A percentile compares a stretch with the other conserved stretches of the same genome.
Conservation (phyloP, 2,888 invertebrate genomes). For the Leptopilina syphax region DNA sequence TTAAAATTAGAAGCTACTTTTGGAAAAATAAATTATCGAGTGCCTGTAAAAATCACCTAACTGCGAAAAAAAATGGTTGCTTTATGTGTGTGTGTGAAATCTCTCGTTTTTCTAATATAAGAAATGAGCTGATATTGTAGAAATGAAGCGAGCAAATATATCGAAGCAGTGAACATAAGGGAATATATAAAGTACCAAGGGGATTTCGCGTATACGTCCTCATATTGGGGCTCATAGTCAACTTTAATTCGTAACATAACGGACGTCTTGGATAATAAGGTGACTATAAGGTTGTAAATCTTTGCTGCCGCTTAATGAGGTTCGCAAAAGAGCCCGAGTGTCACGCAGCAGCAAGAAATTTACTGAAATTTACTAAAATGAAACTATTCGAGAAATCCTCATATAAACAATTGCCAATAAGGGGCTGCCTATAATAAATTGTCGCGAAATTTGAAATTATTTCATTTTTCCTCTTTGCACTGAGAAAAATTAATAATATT, state of each 20-base stretch:
- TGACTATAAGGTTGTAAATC: constrained; percentile 3
- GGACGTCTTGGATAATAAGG: not conserved
- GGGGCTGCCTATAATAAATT: too few relatives aligned
- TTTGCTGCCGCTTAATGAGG: not conserved
- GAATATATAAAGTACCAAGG: constrained; percentile 3
- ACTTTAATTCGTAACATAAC: constrained; percentile 8
- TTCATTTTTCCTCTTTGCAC: too few relatives aligned
- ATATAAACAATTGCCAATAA: too few relatives aligned
- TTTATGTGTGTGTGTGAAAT: not conserved
- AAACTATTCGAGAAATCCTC: not conserved
- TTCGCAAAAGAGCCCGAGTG: constrained; percentile 8
- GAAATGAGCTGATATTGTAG: constrained; percentile 1
- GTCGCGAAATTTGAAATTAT: too few relatives aligned
- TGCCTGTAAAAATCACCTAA: too few relatives aligned
- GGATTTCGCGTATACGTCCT: not conserved
- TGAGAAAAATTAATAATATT: too few relatives aligned
- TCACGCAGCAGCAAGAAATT: not conserved
- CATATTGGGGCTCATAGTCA: not conserved
- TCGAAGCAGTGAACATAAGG: not conserved
- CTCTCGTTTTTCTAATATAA: not conserved
- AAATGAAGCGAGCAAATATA: not conserved
- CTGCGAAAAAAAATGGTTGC: too few relatives aligned
- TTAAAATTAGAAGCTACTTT: too few relatives aligned
- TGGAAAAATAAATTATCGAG: too few relatives aligned
- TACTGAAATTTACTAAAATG: not conserved